Conservation (phyloP, 2,797 vertebrate species). For the Oreonectes daqikongensis region DNA sequence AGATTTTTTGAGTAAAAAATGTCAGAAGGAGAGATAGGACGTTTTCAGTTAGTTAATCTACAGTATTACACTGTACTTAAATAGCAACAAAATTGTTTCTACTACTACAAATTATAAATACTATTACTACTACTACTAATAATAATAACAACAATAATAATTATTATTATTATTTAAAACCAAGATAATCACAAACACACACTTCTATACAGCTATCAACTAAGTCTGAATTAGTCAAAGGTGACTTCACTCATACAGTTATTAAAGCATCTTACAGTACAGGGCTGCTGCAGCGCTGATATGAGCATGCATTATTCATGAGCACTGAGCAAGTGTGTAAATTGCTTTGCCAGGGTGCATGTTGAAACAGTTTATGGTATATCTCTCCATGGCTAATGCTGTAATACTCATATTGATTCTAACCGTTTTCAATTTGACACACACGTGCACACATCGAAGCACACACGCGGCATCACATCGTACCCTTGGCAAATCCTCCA, state of each 20-base stretch:
- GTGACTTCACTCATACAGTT: slow-evolving; percentile 26
- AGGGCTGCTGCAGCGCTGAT: slow-evolving; percentile 56
- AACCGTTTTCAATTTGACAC: slow-evolving; percentile 54
- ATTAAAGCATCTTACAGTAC: slow-evolving; percentile 37
- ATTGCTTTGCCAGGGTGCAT: slow-evolving; percentile 60
- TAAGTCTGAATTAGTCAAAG: slow-evolving; percentile 25
- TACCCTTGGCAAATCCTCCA: slow-evolving; percentile 21
- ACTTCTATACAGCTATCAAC: not conserved
- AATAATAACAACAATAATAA: not conserved
- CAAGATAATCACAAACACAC: not conserved
- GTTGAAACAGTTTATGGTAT: slow-evolving; percentile 68
- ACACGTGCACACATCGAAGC: slow-evolving; percentile 43
- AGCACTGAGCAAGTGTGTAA: slow-evolving; percentile 66
- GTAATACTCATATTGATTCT: slow-evolving; percentile 45
- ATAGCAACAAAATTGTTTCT: not conserved
- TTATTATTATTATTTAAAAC: not conserved
- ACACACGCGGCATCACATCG: not conserved
- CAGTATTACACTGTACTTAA: too few relatives aligned
- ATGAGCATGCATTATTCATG: slow-evolving; percentile 73
- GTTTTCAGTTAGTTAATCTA: too few relatives aligned
- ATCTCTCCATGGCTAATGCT: slow-evolving; percentile 51
- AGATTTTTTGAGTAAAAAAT: not conserved
- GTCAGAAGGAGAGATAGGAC: not conserved
- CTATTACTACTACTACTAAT: not conserved
- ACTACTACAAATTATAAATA: too few relatives aligned